phyloP scores from a whole-genome alignment of 1,140 invertebrate genomes.

The Thrips palmi region DNA sequence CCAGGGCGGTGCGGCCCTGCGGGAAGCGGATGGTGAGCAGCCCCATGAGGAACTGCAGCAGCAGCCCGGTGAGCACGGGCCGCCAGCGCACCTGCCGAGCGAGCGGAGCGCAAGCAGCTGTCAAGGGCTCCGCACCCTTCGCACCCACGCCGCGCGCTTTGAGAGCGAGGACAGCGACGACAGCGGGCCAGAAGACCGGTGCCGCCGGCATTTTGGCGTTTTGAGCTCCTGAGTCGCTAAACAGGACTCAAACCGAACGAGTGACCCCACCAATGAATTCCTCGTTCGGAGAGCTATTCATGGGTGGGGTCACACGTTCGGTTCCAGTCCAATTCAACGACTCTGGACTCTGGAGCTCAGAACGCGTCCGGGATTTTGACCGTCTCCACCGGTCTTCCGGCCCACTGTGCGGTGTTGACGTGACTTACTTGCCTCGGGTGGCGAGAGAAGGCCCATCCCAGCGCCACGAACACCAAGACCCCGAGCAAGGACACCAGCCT shows the following conservation, averaged over 20 bases:
- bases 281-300: not conserved
- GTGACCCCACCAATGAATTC: not conserved
- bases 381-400: slow-evolving; percentile 5
- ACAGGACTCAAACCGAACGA: no score
- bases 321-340: slow-evolving; percentile 5
- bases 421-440: slow-evolving; percentile 30
- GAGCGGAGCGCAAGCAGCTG: no score
- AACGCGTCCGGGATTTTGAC: slow-evolving; percentile 10
- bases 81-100: slow-evolving; percentile 57
- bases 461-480: slow-evolving; percentile 27
- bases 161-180: no score
- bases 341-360: slow-evolving; percentile 1
- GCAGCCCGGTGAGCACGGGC: slow-evolving; percentile 57
- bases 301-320: not conserved
- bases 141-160: no score
- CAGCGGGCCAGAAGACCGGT: no score
- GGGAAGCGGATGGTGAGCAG: slow-evolving; percentile 71
- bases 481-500: slow-evolving; percentile 47
- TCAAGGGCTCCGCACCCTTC: no score
- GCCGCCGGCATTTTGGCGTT: no score
- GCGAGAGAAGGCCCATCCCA: slow-evolving; percentile 32
- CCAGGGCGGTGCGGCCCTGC: slow-evolving; percentile 52
- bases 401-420: slow-evolving; percentile 4
- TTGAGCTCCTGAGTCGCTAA: no score
- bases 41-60: slow-evolving; percentile 73